A percentile compares a stretch with the other conserved stretches of the same genome.
Evolutionary conservation across 1,140 invertebrate genomes (phyloP).

Genomic region (Drosophila tristis): DNA sequence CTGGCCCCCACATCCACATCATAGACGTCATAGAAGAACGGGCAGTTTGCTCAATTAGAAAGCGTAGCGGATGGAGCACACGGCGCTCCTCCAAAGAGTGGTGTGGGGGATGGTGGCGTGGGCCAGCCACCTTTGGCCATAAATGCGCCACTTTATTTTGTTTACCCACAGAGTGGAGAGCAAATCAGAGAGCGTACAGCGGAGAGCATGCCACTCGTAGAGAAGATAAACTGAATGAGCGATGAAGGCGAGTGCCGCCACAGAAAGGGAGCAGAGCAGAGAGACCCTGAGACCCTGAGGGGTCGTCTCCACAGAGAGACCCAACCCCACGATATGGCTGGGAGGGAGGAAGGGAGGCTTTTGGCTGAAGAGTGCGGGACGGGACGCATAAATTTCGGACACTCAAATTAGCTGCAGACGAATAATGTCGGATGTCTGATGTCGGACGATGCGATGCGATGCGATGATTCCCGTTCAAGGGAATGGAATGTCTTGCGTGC

Average conservation of each 20-base stretch:
- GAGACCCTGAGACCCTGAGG: too few relatives aligned
- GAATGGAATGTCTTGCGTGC: slow-evolving; percentile 2
- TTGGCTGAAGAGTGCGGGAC: too few relatives aligned
- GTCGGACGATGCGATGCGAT: slow-evolving; percentile 40
- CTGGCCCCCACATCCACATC: slow-evolving; percentile 19
- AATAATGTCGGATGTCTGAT: slow-evolving; percentile 7
- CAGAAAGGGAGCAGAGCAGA: neutral
- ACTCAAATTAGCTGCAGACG: too few relatives aligned
- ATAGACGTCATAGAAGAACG: slow-evolving; percentile 69
- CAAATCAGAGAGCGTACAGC: slow-evolving; percentile 12
- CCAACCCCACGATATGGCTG: too few relatives aligned
- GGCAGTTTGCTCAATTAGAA: slow-evolving; percentile 76
- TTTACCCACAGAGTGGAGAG: slow-evolving; percentile 51
- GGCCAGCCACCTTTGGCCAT: slow-evolving; percentile 72
- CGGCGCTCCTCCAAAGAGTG: neutral
- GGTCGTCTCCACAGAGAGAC: too few relatives aligned
- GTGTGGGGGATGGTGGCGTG: neutral
- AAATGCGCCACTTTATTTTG: slow-evolving; percentile 80
- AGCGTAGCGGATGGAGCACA: slow-evolving; percentile 52
- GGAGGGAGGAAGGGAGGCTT: too few relatives aligned
- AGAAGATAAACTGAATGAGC: slow-evolving; percentile 16
- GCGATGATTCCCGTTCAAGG: slow-evolving; percentile 4
- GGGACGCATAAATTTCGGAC: too few relatives aligned
- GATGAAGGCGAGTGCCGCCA: neutral
- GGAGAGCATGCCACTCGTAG: slow-evolving; percentile 28